Conservation (phyloP, 2,113 vertebrate species). For the Bubo blakistoni region DNA sequence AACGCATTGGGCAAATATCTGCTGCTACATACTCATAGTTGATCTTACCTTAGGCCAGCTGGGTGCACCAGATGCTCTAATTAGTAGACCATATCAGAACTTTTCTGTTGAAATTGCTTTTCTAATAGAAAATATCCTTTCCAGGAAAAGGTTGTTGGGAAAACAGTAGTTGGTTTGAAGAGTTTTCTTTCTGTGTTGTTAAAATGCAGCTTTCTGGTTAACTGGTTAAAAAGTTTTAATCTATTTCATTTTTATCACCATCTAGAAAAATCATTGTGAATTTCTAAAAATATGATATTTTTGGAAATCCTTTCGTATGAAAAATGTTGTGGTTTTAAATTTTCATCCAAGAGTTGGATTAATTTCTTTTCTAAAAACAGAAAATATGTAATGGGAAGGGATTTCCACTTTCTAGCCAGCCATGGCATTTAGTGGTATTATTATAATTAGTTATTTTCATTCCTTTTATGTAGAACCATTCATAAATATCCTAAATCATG, state of each 20-base stretch:
- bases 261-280: neutral
- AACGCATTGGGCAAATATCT: neutral
- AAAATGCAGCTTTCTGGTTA: neutral
- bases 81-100: conserved; percentile 23
- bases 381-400: conserved; percentile 45
- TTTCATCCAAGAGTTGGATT: conserved; percentile 30
- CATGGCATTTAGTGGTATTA: conserved; percentile 33
- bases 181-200: neutral
- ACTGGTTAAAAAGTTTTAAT: neutral
- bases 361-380: conserved; percentile 34
- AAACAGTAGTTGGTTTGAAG: neutral
- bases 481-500: conserved; percentile 29
- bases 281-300: neutral
- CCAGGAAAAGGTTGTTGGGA: neutral
- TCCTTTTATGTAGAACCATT: conserved; percentile 48
- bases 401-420: conserved; percentile 49
- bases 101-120: conserved; percentile 12
- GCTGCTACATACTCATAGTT: neutral
- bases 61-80: conserved; percentile 46
- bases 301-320: neutral
- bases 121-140: conserved; percentile 16
- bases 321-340: conserved; percentile 47
- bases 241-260: neutral
- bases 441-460: conserved; percentile 53
- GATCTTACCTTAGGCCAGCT: conserved; percentile 45